Percentiles rank a stretch among this genome's conserved stretches.
These are phyloP conservation scores for Bellardia bayeri DNA, from an alignment of 2,888 invertebrate species.

Conservation along the genomic window DNA sequence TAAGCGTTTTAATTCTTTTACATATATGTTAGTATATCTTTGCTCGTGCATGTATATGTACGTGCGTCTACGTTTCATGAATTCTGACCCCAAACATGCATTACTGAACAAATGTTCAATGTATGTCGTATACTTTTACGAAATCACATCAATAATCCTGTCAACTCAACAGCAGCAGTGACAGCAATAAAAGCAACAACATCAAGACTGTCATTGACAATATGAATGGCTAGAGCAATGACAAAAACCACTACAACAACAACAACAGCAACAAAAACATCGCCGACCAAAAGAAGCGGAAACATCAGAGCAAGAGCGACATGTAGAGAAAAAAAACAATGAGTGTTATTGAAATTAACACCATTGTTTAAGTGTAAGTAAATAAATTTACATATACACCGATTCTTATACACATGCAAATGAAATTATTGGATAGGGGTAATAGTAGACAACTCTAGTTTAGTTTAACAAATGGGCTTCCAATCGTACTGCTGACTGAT, in stretches of 20 bases:
- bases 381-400: not conserved
- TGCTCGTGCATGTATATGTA: not conserved
- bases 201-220: slow-evolving; percentile 32
- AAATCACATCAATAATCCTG: slow-evolving; percentile 59
- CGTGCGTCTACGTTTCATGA: not conserved
- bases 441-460: too few species aligned
- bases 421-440: not conserved
- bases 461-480: too few species aligned
- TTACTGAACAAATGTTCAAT: slow-evolving; percentile 38
- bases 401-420: not conserved
- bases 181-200: slow-evolving; percentile 37
- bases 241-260: not conserved
- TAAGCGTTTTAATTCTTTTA: not conserved
- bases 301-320: slow-evolving; percentile 29
- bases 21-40: not conserved
- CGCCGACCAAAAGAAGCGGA: not conserved
- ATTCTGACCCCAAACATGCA: slow-evolving; percentile 14
- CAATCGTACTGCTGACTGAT: too few species aligned
- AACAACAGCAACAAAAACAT: not conserved
- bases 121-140: slow-evolving; percentile 27
- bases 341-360: slow-evolving; percentile 42
- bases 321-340: slow-evolving; percentile 4
- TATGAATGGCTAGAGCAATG: slow-evolving; percentile 20
- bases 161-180: slow-evolving; percentile 50
- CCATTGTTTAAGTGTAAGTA: not conserved